Evolutionary conservation across 2,888 invertebrate genomes (phyloP), one percentile per base, ranked within the genome.

Genomic region (Bombyx huttoni): DNA sequence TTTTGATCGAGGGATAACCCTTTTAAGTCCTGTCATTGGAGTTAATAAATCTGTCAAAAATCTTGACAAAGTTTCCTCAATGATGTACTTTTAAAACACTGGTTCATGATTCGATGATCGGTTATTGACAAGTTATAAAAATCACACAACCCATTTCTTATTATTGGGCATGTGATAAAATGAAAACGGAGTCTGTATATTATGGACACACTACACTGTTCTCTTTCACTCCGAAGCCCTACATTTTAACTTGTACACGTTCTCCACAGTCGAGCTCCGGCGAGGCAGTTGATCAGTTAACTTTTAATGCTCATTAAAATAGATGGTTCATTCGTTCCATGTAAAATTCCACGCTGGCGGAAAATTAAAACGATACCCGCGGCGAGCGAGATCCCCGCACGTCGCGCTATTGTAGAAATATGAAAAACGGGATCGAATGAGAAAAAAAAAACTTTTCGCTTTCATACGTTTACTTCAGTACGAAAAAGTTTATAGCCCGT

Each of bases 241-340:
- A 49, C 40, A 47, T 61, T 64, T 63, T 57, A 53, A 61, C 51
- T 58, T 52, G 45, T 55, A 56, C 54, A 54, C 57, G 57, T 63
- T 59, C 52, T 53, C 55, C 51, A 54, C 58, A 56, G 54, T 51
- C 56, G 54, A 58, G 57, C 58, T 56, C 58, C 68, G 57, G 55
- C 56, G 65, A 69, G 69, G 59, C 63, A 68, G 70, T 70, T 74
- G 78, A 85, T 83, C 79, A 81, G 80, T 84, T 83, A 84, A 84
- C 82, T 85, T 84, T 83, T 81, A 78, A 77, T 81, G 81, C 83
- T 87, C 87, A 86, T 87, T 88, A 87, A 88, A 88, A 85, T 81
- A 84, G 83, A 86, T 78, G 80, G 79, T 83, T 81, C 85, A 81
- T 85, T 87, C 79, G 70, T 72, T 73, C 73, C 73, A 78, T 78